Base-by-base conservation (phyloP, 2,113 vertebrate genomes). In the Baryphthengus martii region DNA sequence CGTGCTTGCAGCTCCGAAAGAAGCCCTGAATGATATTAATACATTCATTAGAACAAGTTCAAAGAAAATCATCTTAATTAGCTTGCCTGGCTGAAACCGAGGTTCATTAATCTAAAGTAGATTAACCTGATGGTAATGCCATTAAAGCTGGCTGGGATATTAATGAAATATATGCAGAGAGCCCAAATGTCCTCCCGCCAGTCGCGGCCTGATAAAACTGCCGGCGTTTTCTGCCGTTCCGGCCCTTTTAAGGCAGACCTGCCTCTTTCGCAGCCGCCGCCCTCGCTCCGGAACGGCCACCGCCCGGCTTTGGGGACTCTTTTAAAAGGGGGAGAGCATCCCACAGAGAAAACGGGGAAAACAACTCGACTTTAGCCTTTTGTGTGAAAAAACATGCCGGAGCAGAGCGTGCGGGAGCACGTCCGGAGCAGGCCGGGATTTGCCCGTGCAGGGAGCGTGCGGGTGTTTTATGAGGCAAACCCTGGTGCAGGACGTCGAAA, bases 41-140 rank as follows among this genome's bases (percentile, higher is more conserved):
- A 88, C 91, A 88, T 96, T 97, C 94, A 97, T 97, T 96, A 97
- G 91, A 90, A 94, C 82, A 90, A 97, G 97, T 97, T 96, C 97
- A 97, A 97, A 97, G 96, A 96, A 95, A 96, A 95, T 95, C 88
- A 91, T 93, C 87, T 96, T 97, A 97, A 97, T 97, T 97, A 97
- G 96, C 95, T 96, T 97, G 96, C 95, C 94, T 95, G 96, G 88
- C 95, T 96, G 96, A 97, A 97, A 94, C 88, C 82, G 88, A 95
- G 91, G 91, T 95, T 97, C 91, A 95, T 96, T 97, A 93, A 96
- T 97, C 96, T 95, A 68, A 95, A 95, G 93, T 90, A 95, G 96
- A 97, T 97, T 94, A 92, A 94, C 95, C 89, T 94, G 91, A 96
- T 95, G 95, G 95, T 95, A 96, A 95, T 73, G 93, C 94, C 96